Conservation (phyloP, 1,140 invertebrate genomes). For the Microplitis demolitor region DNA sequence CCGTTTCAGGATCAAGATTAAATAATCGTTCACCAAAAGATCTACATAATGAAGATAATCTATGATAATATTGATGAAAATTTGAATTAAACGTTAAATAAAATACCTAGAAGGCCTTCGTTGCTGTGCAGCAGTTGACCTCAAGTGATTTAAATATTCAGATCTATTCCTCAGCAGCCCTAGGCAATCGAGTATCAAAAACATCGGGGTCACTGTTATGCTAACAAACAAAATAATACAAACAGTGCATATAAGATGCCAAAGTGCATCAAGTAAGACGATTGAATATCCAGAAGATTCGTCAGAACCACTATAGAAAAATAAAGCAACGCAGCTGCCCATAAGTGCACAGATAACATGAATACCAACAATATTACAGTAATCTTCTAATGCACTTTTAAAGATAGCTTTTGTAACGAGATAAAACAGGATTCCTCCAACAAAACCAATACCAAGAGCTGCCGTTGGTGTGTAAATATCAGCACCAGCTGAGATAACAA, state of each 20-base stretch:
- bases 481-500: constrained; percentile 36
- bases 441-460: constrained; percentile 29
- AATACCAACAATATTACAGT: constrained; percentile 41
- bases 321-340: constrained; percentile 33
- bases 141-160: constrained; percentile 40
- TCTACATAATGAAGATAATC: background rate
- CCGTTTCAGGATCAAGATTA: background rate
- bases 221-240: constrained; percentile 25
- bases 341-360: constrained; percentile 36
- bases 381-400: constrained; percentile 40
- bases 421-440: constrained; percentile 37
- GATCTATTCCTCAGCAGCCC: constrained; percentile 39
- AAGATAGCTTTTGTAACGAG: constrained; percentile 36
- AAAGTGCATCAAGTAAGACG: constrained; percentile 33
- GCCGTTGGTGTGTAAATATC: constrained; percentile 36
- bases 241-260: constrained; percentile 42
- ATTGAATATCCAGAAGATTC: background rate
- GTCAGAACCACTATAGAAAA: constrained; percentile 12
- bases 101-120: constrained; percentile 25
- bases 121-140: constrained; percentile 23
- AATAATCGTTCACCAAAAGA: constrained; percentile 5
- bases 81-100: background rate
- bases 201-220: constrained; percentile 24
- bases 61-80: background rate
- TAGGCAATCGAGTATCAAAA: constrained; percentile 26